A percentile compares a stretch with the other conserved stretches of the same genome.
These are phyloP conservation scores for Papilio helenus DNA, from an alignment of 1,140 invertebrate species.

Conservation along the genomic window DNA sequence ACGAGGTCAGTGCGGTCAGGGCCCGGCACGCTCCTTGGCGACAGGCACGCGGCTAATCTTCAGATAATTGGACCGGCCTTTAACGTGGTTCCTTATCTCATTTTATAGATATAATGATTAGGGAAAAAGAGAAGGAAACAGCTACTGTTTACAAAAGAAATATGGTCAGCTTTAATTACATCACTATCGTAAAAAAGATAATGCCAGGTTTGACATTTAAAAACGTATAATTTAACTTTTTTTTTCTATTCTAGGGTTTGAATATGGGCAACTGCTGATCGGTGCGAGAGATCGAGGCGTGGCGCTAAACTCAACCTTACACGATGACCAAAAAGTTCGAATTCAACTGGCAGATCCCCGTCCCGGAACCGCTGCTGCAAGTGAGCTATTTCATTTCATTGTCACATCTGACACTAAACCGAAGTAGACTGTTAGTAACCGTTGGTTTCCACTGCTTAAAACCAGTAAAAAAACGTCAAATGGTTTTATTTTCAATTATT, in stretches of 20 bases:
- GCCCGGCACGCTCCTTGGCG: slow-evolving; percentile 14
- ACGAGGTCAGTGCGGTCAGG: slow-evolving; percentile 27
- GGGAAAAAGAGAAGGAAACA: not conserved
- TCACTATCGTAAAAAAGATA: too few relatives aligned
- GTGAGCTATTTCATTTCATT: slow-evolving; percentile 69
- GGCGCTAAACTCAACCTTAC: slow-evolving; percentile 46
- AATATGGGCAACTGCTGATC: slow-evolving; percentile 59
- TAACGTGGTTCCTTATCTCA: not conserved
- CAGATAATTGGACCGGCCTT: not conserved
- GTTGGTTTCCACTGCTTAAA: not conserved
- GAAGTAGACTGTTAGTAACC: not conserved
- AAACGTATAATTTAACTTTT: not conserved
- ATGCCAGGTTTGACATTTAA: too few relatives aligned
- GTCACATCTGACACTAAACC: not conserved
- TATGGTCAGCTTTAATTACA: not conserved
- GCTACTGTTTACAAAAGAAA: not conserved
- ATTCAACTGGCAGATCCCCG: slow-evolving; percentile 98
- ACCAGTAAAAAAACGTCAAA: not conserved
- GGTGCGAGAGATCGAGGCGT: slow-evolving; percentile 39
- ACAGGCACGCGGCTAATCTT: slow-evolving; percentile 6
- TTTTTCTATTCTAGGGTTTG: slow-evolving; percentile 50
- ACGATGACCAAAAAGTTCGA: slow-evolving; percentile 98
- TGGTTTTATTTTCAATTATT: too few relatives aligned
- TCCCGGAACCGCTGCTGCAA: slow-evolving; percentile 93
- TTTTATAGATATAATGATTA: not conserved